Base-by-base conservation (phyloP, 2,888 invertebrate genomes). In the Ichneumoninae sp. region DNA sequence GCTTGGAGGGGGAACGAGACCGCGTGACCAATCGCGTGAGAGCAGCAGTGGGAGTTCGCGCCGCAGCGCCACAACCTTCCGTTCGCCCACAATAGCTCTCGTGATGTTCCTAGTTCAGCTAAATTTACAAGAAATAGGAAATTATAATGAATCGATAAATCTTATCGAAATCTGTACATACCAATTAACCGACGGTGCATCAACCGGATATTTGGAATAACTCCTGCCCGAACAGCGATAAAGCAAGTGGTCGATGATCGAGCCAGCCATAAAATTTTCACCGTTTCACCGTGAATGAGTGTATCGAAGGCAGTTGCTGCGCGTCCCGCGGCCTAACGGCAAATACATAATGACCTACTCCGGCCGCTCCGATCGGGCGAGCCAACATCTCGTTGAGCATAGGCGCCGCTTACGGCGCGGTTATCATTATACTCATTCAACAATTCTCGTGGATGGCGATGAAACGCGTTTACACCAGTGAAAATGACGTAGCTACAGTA, bases 321-420 rank as follows among this genome's bases (percentile, higher is more conserved):
- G 75, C 84, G 83, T 87, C 82, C 86, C 60, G 30, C 86, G 83
- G 86, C 80, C 87, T 91, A 91, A 91, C 91, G 90, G 91, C 89
- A 89, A 89, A 88, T 88, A 22, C 57, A 87, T 83, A 84, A 83
- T 89, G 89, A 91, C 90, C 90, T 90, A 91, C 90, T 90, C 82
- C 47, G 73, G 66, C 44, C 40, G 57, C 75, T 74, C 81, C 82
- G 83, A 54, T 36, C 22, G 13, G 16, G 40, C 70, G n/a, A 40
- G 22, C 44, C 19, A 5, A 16, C 44, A 26, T 44, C 54, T 40
- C 16, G 50, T 3, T 30, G 26, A 50, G 22, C 81, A 77, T 52
- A 77, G 81, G 81, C 77, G 81, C 71, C 73, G 52, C 44, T 68
- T 69, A 57, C 44, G n/a, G n/a, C 22, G 16, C 68, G 26, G 77